phyloP scores from a whole-genome alignment of 2,113 vertebrate species.

The Nestor notabilis region DNA sequence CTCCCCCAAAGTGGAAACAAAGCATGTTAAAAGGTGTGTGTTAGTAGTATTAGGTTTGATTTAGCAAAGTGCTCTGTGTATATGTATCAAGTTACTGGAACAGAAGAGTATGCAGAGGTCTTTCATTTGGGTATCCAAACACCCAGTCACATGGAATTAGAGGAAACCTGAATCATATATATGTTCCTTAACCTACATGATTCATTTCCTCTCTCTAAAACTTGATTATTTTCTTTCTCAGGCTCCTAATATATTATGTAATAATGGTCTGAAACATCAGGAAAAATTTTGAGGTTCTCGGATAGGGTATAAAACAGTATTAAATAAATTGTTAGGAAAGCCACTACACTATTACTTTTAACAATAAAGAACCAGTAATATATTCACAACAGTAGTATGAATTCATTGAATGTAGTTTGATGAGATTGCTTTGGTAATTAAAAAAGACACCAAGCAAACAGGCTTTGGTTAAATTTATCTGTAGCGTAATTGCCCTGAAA shows the following conservation, averaged over 20 bases:
- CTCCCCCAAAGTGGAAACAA: neutral
- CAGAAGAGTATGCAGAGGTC: neutral
- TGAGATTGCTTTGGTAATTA: neutral
- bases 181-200: neutral
- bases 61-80: neutral
- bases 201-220: neutral
- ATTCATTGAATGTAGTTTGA: neutral
- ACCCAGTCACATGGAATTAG: neutral
- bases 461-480: neutral
- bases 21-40: neutral
- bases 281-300: neutral
- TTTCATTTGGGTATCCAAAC: neutral
- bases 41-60: neutral
- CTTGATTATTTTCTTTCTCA: neutral
- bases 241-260: neutral
- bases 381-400: neutral
- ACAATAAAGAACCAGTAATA: neutral
- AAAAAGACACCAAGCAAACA: neutral
- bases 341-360: neutral
- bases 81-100: neutral
- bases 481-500: neutral
- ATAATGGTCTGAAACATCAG: neutral
- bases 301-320: neutral
- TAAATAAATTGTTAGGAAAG: neutral
- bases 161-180: neutral